Percentiles rank a stretch among this genome's conserved stretches.
phyloP scores from a whole-genome alignment of 2,113 vertebrate species.

The Dascyllus trimaculatus region DNA sequence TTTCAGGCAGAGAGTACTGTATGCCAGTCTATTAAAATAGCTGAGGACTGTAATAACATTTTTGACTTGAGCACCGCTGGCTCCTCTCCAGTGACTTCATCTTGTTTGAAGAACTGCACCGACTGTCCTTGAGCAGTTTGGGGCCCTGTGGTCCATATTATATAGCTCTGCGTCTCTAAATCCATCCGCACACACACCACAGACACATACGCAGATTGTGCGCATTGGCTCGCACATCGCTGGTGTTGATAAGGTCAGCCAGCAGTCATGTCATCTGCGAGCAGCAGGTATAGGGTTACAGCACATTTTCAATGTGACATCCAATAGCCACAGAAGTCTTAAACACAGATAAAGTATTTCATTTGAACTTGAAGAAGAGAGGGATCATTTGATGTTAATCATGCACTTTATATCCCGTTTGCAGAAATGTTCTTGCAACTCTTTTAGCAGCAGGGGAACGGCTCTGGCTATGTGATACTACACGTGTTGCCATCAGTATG shows the following conservation, averaged over 20 bases:
- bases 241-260: constrained; percentile 69
- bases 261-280: constrained; percentile 66
- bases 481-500: constrained; percentile 15
- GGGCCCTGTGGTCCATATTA: constrained; percentile 49
- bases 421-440: constrained; percentile 48
- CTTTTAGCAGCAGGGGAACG: constrained; percentile 43
- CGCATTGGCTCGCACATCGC: constrained; percentile 48
- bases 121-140: constrained; percentile 60
- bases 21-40: constrained; percentile 50
- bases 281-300: constrained; percentile 69
- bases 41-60: constrained; percentile 35
- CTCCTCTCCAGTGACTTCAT: constrained; percentile 58
- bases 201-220: constrained; percentile 47
- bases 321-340: constrained; percentile 67
- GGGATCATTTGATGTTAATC: constrained; percentile 61
- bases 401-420: constrained; percentile 50
- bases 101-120: constrained; percentile 34
- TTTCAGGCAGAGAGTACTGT: constrained; percentile 7
- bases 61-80: constrained; percentile 34
- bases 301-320: constrained; percentile 54
- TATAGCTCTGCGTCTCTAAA: constrained; percentile 51
- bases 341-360: constrained; percentile 71
- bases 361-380: constrained; percentile 66
- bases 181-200: constrained; percentile 55
- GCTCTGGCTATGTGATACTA: constrained; percentile 36